Percentiles rank a stretch among this genome's conserved stretches.
Conservation (phyloP, 2,113 vertebrate genomes). For the Genyomyrus donnyi region DNA sequence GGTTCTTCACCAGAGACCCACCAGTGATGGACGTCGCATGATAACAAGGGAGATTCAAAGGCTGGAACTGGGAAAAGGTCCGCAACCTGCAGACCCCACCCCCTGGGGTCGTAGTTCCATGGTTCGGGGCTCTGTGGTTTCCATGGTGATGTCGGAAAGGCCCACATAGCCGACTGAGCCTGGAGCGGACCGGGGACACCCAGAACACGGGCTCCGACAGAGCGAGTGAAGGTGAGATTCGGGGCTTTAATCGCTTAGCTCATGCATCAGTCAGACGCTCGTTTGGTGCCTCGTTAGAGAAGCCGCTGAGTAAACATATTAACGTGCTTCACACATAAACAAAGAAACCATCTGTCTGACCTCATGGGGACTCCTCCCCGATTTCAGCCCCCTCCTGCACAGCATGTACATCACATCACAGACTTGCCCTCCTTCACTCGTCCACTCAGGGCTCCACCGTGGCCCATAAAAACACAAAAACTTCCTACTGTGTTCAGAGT, state of each 20-base stretch:
- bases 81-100: background rate
- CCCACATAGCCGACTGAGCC: slow-evolving; percentile 8
- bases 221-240: background rate
- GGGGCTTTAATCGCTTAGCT: background rate
- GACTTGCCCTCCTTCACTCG: background rate
- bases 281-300: background rate
- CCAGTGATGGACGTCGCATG: background rate
- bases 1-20: background rate
- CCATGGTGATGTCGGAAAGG: slow-evolving; percentile 31
- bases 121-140: slow-evolving; percentile 27
- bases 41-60: background rate
- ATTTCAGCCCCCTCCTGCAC: background rate
- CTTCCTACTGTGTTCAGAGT: background rate
- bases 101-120: background rate
- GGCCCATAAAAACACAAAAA: background rate
- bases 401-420: background rate
- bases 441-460: background rate
- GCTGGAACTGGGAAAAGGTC: background rate
- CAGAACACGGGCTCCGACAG: background rate
- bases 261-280: background rate
- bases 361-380: background rate
- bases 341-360: background rate
- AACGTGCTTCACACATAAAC: background rate
- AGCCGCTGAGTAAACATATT: background rate
- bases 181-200: background rate